These are phyloP conservation scores for Charina bottae DNA, from an alignment of 2,113 vertebrate species.

Conservation along the genomic window DNA sequence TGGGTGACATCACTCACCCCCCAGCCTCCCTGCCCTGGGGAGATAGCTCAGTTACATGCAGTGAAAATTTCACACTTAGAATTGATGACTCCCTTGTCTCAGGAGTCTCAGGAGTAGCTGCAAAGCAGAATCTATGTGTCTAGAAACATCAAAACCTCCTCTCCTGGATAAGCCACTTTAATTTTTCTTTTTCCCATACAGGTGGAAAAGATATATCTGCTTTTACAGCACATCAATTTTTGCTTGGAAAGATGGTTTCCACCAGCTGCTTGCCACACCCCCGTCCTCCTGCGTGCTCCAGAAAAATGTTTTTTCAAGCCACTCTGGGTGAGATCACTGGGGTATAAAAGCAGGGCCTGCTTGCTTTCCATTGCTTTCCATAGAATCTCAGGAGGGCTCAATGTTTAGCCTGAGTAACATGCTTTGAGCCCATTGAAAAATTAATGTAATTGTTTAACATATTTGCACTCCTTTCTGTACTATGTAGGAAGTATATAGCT, in stretches of 20 bases:
- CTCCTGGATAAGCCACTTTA: background rate
- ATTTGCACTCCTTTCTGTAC: background rate
- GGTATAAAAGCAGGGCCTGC: background rate
- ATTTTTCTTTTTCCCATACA: background rate
- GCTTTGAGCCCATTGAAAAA: background rate
- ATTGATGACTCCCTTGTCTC: background rate
- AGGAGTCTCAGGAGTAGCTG: background rate
- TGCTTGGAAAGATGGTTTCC: background rate
- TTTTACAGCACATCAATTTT: background rate
- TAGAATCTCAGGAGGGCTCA: background rate
- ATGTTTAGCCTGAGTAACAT: background rate
- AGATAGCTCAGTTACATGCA: background rate
- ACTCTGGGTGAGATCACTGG: background rate
- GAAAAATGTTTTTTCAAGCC: background rate
- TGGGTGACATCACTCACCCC: background rate
- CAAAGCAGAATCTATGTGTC: background rate
- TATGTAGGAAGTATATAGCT: background rate
- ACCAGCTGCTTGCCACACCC: background rate
- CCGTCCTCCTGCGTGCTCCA: background rate
- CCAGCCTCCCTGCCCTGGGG: background rate
- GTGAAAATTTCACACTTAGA: background rate
- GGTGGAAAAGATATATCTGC: background rate
- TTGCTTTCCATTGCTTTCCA: background rate
- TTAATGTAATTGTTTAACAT: background rate
- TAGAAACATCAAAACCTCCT: background rate